These are phyloP conservation scores for Archivesica marissinica DNA, from an alignment of 1,140 invertebrate species.

Conservation along the genomic window DNA sequence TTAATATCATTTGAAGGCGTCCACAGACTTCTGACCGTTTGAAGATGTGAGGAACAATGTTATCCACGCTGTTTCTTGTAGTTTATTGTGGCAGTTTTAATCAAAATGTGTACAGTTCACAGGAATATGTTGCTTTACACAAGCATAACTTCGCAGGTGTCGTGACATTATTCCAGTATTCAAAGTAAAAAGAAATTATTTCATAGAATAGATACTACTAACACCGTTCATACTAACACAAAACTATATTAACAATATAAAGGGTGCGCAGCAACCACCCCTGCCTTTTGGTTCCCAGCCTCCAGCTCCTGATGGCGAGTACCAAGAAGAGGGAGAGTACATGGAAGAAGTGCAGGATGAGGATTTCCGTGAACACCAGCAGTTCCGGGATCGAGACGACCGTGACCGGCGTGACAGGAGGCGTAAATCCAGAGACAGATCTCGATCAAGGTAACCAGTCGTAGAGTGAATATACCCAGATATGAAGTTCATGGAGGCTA, in stretches of 20 bases:
- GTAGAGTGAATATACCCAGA: no score
- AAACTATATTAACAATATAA: constrained; percentile 5
- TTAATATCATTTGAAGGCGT: no score
- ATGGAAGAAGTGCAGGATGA: constrained; percentile 66
- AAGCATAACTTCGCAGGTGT: no score
- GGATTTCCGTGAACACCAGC: constrained; percentile 59
- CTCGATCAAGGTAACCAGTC: constrained; percentile 74
- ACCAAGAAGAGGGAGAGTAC: constrained; percentile 50
- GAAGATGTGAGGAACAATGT: no score
- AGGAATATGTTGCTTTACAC: no score
- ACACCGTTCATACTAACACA: constrained; percentile 24
- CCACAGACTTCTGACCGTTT: no score
- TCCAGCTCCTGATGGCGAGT: constrained; percentile 38
- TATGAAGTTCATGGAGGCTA: no score
- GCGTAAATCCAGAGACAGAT: constrained; percentile 66
- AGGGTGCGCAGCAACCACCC: constrained; percentile 25
- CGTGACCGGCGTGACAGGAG: constrained; percentile 58
- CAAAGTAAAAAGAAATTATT: no score
- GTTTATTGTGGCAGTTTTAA: no score
- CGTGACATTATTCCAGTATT: no score
- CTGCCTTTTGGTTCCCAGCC: constrained; percentile 46
- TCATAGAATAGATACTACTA: not conserved
- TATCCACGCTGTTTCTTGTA: no score
- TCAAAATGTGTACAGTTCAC: no score
- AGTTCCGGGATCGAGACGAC: constrained; percentile 61